Percentiles rank a stretch among this genome's conserved stretches.
These are phyloP conservation scores for Plectrocnemia conspersa DNA, from an alignment of 1,140 invertebrate genomes.

Conservation along the genomic window DNA sequence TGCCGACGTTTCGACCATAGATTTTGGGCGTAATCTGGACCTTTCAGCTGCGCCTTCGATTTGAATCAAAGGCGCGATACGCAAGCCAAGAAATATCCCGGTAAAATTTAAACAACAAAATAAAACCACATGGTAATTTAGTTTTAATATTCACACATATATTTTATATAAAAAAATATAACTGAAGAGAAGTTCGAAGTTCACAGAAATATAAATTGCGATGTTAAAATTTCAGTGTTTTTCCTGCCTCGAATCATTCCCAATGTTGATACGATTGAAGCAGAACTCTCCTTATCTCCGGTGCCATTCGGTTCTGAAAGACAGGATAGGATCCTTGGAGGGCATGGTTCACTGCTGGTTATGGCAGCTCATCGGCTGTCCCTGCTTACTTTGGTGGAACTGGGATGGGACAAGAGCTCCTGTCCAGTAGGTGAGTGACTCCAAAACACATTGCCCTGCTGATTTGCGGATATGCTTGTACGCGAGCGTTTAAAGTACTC, in stretches of 20 bases:
- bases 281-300: not conserved
- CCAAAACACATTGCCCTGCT: not conserved
- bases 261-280: not conserved
- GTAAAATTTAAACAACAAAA: too few relatives aligned
- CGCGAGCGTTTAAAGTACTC: not conserved
- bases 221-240: not conserved
- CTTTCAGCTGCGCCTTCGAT: too few relatives aligned
- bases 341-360: conserved; percentile 3
- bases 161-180: too few relatives aligned
- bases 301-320: not conserved
- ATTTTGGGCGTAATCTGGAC: too few relatives aligned
- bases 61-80: too few relatives aligned
- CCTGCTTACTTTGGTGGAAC: conserved; percentile 9
- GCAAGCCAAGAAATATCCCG: too few relatives aligned
- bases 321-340: too few relatives aligned
- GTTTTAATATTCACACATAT: too few relatives aligned
- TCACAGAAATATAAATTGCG: too few relatives aligned
- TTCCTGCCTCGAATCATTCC: not conserved
- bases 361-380: conserved; percentile 7
- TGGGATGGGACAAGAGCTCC: conserved; percentile 13
- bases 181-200: too few relatives aligned
- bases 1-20: too few relatives aligned
- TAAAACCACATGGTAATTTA: too few relatives aligned
- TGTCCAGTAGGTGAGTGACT: not conserved
- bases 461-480: not conserved